Evolutionary conservation across 2,113 vertebrate species (phyloP).

Genomic region (Perca fluviatilis): DNA sequence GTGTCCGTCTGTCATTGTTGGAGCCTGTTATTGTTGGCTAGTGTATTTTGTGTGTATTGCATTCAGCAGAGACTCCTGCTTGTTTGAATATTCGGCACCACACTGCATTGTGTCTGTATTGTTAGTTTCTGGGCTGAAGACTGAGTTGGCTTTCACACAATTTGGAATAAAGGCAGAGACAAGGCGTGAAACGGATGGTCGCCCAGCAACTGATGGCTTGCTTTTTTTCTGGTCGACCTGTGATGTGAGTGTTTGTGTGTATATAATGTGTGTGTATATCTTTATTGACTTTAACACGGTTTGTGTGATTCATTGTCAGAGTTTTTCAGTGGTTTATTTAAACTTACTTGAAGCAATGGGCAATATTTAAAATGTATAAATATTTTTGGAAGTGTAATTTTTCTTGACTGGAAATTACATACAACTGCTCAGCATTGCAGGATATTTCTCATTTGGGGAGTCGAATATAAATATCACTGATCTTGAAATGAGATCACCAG

Average conservation of each 20-base stretch:
- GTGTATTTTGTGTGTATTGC: constrained; percentile 14
- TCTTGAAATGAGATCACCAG: not conserved
- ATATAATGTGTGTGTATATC: not conserved
- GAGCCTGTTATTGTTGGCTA: constrained; percentile 10
- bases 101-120: constrained; percentile 22
- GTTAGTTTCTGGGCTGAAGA: constrained; percentile 46
- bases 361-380: not conserved
- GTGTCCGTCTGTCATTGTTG: constrained; percentile 4
- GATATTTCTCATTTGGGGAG: not conserved
- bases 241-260: constrained; percentile 24
- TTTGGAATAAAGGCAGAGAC: constrained; percentile 40
- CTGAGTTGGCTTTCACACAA: constrained; percentile 39
- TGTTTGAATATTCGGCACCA: constrained; percentile 35
- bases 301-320: constrained; percentile 7
- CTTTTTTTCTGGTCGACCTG: constrained; percentile 44
- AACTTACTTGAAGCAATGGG: not conserved
- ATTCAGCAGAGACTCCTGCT: constrained; percentile 26
- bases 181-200: constrained; percentile 54
- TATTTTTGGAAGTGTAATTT: not conserved
- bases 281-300: constrained; percentile 7
- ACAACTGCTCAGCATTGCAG: not conserved
- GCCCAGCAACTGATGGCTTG: constrained; percentile 59
- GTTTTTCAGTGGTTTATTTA: not conserved
- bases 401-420: not conserved
- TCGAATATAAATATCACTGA: not conserved